Base-by-base conservation (phyloP, 2,888 invertebrate genomes). In the Euclidia mi region DNA sequence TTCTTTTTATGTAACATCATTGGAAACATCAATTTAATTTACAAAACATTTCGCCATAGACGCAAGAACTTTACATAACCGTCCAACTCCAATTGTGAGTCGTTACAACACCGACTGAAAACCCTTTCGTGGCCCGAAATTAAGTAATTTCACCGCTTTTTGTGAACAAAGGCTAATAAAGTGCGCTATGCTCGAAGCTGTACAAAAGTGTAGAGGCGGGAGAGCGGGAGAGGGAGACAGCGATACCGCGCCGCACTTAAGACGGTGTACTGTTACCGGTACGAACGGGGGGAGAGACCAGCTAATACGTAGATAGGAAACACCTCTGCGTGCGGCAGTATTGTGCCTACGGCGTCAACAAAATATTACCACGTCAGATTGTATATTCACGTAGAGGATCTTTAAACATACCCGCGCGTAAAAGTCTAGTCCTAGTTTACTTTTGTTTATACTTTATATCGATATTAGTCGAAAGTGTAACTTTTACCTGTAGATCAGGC, bases 241-340 rank as follows among this genome's bases (percentile, higher is more conserved):
- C 66, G 74, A 83, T 77, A 80, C 78, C 76, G 73, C 70, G 75
- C 69, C 75, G 82, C 84, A 85, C 83, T 85, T 78, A 81, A 71
- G 65, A 64, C 69, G 70, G 76, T 70, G 71, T 84, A 66, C 72
- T 70, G 79, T 85, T 83, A 78, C 75, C 68, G 40, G 51, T 46
- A 43, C 50, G 66, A 48, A 34, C 43, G 43, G 58, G 65, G 71
- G 51, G 67, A 65, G 43, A 50, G 70, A 63, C 2, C 46, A 50
- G 7, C 32, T 3, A 2, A 12, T 49, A 25, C 7, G 31, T 35
- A 81, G 79, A 71, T 11, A 47, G 18, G 66, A 15, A 65, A 57
- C 11, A 18, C 17, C 35, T 43, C 38, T 62, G 12, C n/a, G 10
- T 4, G 0, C 0, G 10, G 25, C 1, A 15, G 47, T 44, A 56